Evolutionary conservation across 2,888 invertebrate species (phyloP), one percentile per base, ranked within the genome.

Genomic region (Drosophila prostipennis): DNA sequence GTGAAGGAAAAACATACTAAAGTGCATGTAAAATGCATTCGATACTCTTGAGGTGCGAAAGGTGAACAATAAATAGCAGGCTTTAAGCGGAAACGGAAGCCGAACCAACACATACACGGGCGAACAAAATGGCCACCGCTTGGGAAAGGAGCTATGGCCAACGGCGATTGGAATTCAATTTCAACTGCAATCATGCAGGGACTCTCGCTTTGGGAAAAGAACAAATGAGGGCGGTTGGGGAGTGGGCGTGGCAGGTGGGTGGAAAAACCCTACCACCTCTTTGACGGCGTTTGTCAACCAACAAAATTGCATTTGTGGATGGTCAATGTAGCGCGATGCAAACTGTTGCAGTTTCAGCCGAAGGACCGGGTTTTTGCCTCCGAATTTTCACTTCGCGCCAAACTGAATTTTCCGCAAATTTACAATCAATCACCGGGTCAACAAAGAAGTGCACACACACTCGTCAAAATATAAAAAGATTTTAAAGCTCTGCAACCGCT

Each of bases 291-390:
- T 76, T 77, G 89, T 73, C 79, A 90, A 77, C 91, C 91, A 90
- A 68, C 90, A 90, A 75, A 87, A 90, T 78, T 91, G 90, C 90
- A 90, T 90, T 80, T 76, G 67, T 32, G 46, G 34, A 16, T 16
- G 40, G 39, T 52, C 37, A 45, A 39, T 61, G 45, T 13, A 29
- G 29, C 26, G 29, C 45, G 14, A 10, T 39, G 53, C 60, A 67
- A 60, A 48, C 52, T 70, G 32, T 45, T 40, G 37, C 42, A 29
- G 43, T 8, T 37, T 14, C 23, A 14, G 16, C 14, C n/a, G 29
- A n/a, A n/a, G 19, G 57, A 26, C 58, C 32, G 34, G 11, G 11
- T 39, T 53, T 57, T 48, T 48, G 34, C 34, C 32, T 32, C 23
- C 13, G 48, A 40, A 70, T 40, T 48, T 49, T 57, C 6, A 19